phyloP scores from a whole-genome alignment of 2,888 invertebrate genomes.

The Perizoma affinitatum region DNA sequence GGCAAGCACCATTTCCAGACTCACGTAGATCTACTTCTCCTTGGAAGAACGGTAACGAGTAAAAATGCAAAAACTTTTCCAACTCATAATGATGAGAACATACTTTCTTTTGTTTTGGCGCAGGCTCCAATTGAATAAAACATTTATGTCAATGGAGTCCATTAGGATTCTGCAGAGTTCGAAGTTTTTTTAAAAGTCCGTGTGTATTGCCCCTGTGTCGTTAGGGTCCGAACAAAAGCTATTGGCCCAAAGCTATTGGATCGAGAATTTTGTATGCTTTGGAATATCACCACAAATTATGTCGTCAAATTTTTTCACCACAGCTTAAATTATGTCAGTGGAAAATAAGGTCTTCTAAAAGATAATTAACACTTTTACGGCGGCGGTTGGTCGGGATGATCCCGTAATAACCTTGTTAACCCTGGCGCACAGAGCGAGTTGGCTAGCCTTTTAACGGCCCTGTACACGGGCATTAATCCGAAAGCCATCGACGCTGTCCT shows the following conservation, averaged over 20 bases:
- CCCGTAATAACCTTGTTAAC: constrained; percentile 85
- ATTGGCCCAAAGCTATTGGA: constrained; percentile 36
- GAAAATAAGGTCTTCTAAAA: constrained; percentile 73
- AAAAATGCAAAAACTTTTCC: constrained; percentile 74
- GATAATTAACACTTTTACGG: constrained; percentile 83
- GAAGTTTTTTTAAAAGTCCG: constrained; percentile 60
- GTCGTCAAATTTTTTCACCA: constrained; percentile 43
- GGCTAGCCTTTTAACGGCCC: constrained; percentile 82
- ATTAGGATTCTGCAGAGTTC: constrained; percentile 72
- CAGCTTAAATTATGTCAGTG: constrained; percentile 52
- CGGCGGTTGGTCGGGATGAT: constrained; percentile 80
- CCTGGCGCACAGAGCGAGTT: constrained; percentile 75
- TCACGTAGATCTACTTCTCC: constrained; percentile 55
- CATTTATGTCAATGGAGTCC: constrained; percentile 81
- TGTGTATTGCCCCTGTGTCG: constrained; percentile 52
- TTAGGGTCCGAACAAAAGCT: constrained; percentile 45
- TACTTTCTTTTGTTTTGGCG: constrained; percentile 79
- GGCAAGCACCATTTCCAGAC: constrained; percentile 32
- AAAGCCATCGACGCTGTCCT: constrained; percentile 80
- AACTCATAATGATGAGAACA: constrained; percentile 77
- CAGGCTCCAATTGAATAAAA: constrained; percentile 78
- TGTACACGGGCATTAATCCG: constrained; percentile 83
- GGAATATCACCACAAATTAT: constrained; percentile 21
- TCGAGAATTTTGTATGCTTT: constrained; percentile 29
- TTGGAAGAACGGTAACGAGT: constrained; percentile 63